Percentiles rank a stretch among this genome's conserved stretches.
phyloP scores from a whole-genome alignment of 2,113 vertebrate species.

The Aythya baeri region DNA sequence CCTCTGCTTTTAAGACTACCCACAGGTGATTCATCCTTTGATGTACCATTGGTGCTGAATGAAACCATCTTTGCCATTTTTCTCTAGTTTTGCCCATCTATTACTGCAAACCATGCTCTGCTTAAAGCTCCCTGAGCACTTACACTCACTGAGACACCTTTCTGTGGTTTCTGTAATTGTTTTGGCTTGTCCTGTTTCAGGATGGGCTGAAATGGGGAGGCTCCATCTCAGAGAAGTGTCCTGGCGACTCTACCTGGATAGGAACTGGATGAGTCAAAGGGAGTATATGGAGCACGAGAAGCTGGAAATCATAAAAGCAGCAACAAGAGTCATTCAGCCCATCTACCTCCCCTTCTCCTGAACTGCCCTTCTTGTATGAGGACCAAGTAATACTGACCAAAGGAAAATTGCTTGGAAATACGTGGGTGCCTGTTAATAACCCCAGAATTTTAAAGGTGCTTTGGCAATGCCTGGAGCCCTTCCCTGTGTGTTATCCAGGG shows the following conservation, averaged over 20 bases:
- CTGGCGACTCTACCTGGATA: neutral
- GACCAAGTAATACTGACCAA: neutral
- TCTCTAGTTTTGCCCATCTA: neutral
- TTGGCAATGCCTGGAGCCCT: neutral
- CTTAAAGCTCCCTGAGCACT: neutral
- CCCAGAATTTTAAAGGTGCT: neutral
- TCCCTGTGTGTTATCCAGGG: neutral
- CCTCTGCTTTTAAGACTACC: neutral
- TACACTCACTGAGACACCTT: neutral
- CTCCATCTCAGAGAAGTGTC: neutral
- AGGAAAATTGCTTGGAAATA: neutral
- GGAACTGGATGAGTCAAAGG: neutral
- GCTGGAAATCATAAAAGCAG: neutral
- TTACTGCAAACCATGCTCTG: neutral
- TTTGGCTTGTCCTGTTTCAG: constrained; percentile 1
- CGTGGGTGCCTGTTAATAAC: neutral
- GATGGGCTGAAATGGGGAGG: neutral
- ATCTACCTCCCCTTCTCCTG: neutral
- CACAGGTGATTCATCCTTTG: neutral
- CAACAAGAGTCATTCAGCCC: neutral
- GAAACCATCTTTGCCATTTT: neutral
- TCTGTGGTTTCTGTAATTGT: neutral
- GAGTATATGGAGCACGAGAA: constrained; percentile 9
- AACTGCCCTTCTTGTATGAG: neutral
- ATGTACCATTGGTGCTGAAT: neutral